A percentile compares a stretch with the other conserved stretches of the same genome.
Conservation (phyloP, 1,140 invertebrate species). For the Bombus consobrinus region DNA sequence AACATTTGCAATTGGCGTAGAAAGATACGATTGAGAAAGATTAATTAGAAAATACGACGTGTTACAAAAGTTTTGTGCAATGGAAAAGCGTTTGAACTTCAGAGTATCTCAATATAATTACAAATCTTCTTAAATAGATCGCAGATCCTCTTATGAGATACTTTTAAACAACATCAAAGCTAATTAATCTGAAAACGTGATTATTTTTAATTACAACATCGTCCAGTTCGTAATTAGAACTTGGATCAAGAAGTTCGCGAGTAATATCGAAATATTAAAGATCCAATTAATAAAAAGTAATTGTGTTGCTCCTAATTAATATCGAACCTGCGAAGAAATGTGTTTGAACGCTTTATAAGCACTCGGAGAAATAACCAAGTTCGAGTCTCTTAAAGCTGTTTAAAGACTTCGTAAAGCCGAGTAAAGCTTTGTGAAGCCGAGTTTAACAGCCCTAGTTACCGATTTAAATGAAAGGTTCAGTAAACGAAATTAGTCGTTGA, state of each 20-base stretch:
- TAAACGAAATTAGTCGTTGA: conserved; percentile 23
- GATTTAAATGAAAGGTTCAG: conserved; percentile 14
- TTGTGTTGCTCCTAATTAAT: conserved; percentile 3
- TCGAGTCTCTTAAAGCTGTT: conserved; percentile 14
- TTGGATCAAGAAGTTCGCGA: not conserved
- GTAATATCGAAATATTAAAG: not conserved
- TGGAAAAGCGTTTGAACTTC: too few species aligned
- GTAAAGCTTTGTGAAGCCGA: not conserved
- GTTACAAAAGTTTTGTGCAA: too few species aligned
- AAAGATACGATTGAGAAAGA: too few species aligned
- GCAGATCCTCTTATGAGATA: not conserved
- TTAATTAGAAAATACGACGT: too few species aligned
- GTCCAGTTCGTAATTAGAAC: not conserved
- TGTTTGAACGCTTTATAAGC: conserved; percentile 12
- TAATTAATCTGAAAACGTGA: not conserved
- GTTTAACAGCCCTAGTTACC: conserved; percentile 9
- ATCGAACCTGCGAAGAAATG: not conserved
- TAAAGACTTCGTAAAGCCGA: conserved; percentile 7
- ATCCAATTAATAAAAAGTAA: not conserved
- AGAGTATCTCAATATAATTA: not conserved
- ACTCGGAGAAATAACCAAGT: conserved; percentile 13
- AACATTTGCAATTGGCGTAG: too few species aligned
- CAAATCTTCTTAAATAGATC: not conserved
- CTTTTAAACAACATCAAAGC: not conserved
- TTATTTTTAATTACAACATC: not conserved